These are phyloP conservation scores for Helicorthomorpha holstii DNA, from an alignment of 1,140 invertebrate species.

Conservation along the genomic window DNA sequence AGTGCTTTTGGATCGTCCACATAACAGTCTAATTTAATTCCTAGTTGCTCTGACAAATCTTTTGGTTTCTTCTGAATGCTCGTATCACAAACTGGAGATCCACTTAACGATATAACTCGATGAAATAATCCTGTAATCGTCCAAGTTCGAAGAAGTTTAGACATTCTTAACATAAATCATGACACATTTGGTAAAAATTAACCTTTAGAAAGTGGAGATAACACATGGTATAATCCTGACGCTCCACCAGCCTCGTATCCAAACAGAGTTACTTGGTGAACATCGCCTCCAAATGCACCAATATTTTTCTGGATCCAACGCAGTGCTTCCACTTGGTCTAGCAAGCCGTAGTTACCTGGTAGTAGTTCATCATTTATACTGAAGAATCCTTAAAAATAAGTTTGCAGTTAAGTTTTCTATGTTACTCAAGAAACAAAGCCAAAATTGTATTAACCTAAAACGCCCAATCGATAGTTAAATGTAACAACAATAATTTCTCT, in stretches of 20 bases:
- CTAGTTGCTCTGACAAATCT: background rate
- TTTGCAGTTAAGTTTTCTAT: background rate
- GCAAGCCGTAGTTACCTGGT: constrained; percentile 21
- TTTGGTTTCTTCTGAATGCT: background rate
- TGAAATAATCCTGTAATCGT: background rate
- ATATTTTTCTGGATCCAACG: constrained; percentile 23
- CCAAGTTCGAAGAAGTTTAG: background rate
- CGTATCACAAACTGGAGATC: background rate
- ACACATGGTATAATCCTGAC: constrained; percentile 17
- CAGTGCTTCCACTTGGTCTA: constrained; percentile 21
- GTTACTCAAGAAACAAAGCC: background rate
- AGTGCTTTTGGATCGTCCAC: background rate
- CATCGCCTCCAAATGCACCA: constrained; percentile 20
- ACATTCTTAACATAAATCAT: background rate
- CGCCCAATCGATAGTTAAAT: background rate
- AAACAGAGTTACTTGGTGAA: constrained; percentile 22
- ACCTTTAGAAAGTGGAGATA: constrained; percentile 17
- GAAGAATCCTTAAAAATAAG: constrained; percentile 3
- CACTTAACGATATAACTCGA: background rate
- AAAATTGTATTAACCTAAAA: background rate
- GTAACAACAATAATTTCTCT: background rate
- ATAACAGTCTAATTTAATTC: background rate
- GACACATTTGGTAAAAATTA: background rate
- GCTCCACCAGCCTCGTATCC: constrained; percentile 27
- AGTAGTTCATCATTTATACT: constrained; percentile 15